phyloP scores from a whole-genome alignment of 2,797 vertebrate genomes.

The Steatocranus sp. region DNA sequence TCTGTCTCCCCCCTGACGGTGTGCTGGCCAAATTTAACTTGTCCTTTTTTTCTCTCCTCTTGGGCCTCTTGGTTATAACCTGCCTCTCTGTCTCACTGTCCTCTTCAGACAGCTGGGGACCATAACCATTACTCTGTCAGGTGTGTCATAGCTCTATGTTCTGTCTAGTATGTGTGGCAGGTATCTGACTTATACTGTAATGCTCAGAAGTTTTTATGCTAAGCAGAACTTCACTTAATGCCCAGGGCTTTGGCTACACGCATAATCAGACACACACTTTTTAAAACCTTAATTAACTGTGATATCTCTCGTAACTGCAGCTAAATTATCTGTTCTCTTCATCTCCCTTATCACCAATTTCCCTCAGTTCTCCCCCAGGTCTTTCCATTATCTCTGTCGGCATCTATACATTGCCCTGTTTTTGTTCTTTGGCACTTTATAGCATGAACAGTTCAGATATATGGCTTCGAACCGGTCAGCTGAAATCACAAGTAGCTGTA shows the following conservation, averaged over 20 bases:
- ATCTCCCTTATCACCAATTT: constrained; percentile 17
- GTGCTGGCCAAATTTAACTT: neutral
- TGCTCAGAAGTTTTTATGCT: constrained; percentile 40
- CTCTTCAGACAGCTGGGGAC: constrained; percentile 28
- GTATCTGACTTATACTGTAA: constrained; percentile 17
- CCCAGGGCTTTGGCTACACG: neutral
- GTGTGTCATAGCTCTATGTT: neutral
- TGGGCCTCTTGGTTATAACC: neutral
- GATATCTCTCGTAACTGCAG: constrained; percentile 39
- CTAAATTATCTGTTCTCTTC: constrained; percentile 40
- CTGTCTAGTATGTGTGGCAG: neutral
- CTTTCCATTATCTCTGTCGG: neutral
- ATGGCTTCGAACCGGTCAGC: constrained; percentile 38
- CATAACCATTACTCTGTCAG: constrained; percentile 7
- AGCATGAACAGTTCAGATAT: constrained; percentile 19
- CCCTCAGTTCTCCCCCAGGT: neutral
- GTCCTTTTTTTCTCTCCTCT: neutral
- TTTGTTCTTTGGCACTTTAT: neutral
- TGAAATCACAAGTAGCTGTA: constrained; percentile 47
- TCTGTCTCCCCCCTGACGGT: neutral
- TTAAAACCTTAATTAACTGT: constrained; percentile 42
- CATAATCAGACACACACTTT: neutral
- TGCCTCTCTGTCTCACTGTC: neutral
- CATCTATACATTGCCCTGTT: neutral
- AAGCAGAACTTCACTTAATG: constrained; percentile 19